Percentiles rank a stretch among this genome's conserved stretches.
phyloP scores from a whole-genome alignment of 2,113 vertebrate genomes.

The Nycticebus coucang region DNA sequence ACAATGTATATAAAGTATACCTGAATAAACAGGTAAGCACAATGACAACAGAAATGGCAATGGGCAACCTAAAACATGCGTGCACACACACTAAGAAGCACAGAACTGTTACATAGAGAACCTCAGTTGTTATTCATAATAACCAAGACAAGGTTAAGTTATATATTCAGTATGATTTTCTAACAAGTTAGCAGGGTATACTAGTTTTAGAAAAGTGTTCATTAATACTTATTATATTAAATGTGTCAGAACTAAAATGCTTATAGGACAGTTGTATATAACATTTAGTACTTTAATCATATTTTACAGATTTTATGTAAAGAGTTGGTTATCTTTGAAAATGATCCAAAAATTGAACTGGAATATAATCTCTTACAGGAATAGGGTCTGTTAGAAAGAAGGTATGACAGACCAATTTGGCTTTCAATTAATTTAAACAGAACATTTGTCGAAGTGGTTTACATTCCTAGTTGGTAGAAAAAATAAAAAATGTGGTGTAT shows the following conservation, averaged over 20 bases:
- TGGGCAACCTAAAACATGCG: not conserved
- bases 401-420: not conserved
- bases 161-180: not conserved
- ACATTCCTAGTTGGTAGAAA: not conserved
- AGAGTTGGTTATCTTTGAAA: constrained; percentile 40
- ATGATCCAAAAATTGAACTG: constrained; percentile 16
- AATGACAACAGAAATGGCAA: not conserved
- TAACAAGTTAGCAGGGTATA: not conserved
- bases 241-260: constrained; percentile 37
- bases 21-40: not conserved
- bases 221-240: constrained; percentile 4
- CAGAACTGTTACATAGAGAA: not conserved
- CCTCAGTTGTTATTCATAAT: not conserved
- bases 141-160: constrained; percentile 8
- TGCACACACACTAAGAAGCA: not conserved
- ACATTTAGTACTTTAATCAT: not conserved
- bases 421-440: constrained; percentile 34
- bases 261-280: constrained; percentile 6
- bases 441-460: not conserved
- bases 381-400: not conserved
- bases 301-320: constrained; percentile 31
- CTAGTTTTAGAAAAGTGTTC: not conserved
- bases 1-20: not conserved
- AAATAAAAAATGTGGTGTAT: constrained; percentile 2
- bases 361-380: constrained; percentile 3